phyloP scores from a whole-genome alignment of 1,140 invertebrate species.

The Megalopta genalis region DNA sequence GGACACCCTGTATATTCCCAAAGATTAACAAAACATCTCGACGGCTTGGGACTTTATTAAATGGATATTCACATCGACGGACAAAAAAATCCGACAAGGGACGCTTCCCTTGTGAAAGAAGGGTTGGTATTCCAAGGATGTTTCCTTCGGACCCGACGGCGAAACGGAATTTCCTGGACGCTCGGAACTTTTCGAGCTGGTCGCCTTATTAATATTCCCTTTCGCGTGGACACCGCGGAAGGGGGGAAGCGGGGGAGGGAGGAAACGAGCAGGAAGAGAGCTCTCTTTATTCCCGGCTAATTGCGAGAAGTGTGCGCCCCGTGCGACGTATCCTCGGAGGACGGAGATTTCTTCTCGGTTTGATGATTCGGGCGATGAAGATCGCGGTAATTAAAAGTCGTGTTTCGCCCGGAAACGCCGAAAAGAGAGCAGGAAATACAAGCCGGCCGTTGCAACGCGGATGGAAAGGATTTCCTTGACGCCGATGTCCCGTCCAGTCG shows the following conservation, averaged over 20 bases:
- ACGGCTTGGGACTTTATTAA: too few relatives aligned
- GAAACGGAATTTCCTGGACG: not conserved
- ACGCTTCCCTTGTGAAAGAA: too few relatives aligned
- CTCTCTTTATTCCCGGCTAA: conserved; percentile 15
- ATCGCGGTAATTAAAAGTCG: not conserved
- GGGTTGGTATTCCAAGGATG: too few relatives aligned
- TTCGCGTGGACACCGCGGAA: not conserved
- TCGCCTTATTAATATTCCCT: conserved; percentile 9
- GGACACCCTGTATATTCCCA: too few relatives aligned
- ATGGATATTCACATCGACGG: too few relatives aligned
- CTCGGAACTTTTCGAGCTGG: conserved; percentile 1
- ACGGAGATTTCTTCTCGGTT: not conserved
- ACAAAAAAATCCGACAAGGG: too few relatives aligned
- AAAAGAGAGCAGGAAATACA: not conserved
- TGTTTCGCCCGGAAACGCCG: too few relatives aligned
- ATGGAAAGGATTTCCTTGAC: not conserved
- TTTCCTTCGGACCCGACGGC: too few relatives aligned
- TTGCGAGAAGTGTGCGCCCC: conserved; percentile 16
- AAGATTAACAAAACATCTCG: too few relatives aligned
- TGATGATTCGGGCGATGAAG: not conserved
- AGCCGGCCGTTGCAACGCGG: not conserved
- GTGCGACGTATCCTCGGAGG: conserved; percentile 2
- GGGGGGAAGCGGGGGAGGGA: not conserved
- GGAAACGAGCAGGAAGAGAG: conserved; percentile 13
- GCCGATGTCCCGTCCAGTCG: not conserved